Evolutionary conservation across 2,888 invertebrate species (phyloP).

Genomic region (Amblyjoppa proteus): DNA sequence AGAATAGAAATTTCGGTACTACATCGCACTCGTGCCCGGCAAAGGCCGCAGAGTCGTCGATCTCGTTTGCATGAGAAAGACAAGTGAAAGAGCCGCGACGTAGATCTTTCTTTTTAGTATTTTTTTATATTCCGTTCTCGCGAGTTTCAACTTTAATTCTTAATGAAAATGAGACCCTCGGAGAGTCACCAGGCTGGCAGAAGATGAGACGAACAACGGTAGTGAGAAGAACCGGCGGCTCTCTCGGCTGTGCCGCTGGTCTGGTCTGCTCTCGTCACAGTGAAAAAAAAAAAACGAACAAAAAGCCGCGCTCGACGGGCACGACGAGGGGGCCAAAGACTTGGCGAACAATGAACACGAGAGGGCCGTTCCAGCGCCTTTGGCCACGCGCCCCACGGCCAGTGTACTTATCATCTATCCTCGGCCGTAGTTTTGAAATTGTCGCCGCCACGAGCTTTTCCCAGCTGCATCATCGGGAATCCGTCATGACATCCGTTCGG

Average conservation of each 20-base stretch:
- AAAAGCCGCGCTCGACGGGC: slow-evolving; percentile 71
- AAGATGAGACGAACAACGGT: slow-evolving; percentile 77
- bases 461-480: slow-evolving; percentile 18
- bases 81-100: slow-evolving; percentile 74
- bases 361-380: slow-evolving; percentile 83
- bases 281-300: slow-evolving; percentile 60
- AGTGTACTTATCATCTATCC: slow-evolving; percentile 79
- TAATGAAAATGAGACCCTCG: slow-evolving; percentile 83
- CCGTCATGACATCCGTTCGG: background rate
- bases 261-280: slow-evolving; percentile 30
- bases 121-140: slow-evolving; percentile 27
- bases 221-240: slow-evolving; percentile 56
- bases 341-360: slow-evolving; percentile 83
- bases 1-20: background rate
- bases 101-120: background rate
- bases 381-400: slow-evolving; percentile 82
- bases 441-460: slow-evolving; percentile 71
- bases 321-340: slow-evolving; percentile 74
- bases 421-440: slow-evolving; percentile 81
- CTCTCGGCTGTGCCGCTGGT: slow-evolving; percentile 21
- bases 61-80: slow-evolving; percentile 79
- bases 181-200: slow-evolving; percentile 79
- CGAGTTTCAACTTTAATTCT: slow-evolving; percentile 81
- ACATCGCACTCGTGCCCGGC: slow-evolving; percentile 31
- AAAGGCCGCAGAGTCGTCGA: slow-evolving; percentile 54